Percentiles rank a stretch among this genome's conserved stretches.
phyloP scores from a whole-genome alignment of 2,113 vertebrate species.

The Noctilio leporinus region DNA sequence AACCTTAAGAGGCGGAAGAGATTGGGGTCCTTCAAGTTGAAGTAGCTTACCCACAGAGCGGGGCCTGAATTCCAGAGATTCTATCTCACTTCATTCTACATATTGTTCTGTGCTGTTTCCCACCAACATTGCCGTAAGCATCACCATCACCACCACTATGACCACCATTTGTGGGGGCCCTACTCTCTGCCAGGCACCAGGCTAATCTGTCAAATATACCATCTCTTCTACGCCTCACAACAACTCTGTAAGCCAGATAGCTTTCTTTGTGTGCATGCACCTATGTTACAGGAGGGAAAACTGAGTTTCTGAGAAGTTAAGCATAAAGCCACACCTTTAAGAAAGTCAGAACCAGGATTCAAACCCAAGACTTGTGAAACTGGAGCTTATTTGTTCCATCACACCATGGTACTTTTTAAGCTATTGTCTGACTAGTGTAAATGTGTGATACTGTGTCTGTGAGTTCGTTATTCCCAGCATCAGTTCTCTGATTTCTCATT shows the following conservation, averaged over 20 bases:
- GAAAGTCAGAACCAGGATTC: neutral
- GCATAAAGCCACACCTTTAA: neutral
- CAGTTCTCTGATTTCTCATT: neutral
- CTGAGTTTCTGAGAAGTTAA: neutral
- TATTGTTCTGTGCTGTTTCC: neutral
- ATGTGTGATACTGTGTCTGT: neutral
- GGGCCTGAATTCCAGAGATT: neutral
- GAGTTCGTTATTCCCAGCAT: neutral
- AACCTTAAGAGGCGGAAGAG: neutral
- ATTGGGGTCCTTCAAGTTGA: neutral
- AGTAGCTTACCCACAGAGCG: neutral
- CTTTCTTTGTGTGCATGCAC: neutral
- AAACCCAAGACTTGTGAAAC: neutral
- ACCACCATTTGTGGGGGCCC: neutral
- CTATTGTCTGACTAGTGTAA: neutral
- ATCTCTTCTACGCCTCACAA: neutral
- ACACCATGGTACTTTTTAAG: neutral
- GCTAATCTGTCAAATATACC: neutral
- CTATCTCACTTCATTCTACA: neutral
- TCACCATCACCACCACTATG: neutral
- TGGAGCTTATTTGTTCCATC: neutral
- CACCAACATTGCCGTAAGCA: too few species aligned
- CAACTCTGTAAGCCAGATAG: neutral
- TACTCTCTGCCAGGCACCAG: neutral
- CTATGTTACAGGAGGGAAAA: neutral